A percentile compares a stretch with the other conserved stretches of the same genome.
Evolutionary conservation across 2,888 invertebrate genomes (phyloP).

Genomic region (Sturmia bella): DNA sequence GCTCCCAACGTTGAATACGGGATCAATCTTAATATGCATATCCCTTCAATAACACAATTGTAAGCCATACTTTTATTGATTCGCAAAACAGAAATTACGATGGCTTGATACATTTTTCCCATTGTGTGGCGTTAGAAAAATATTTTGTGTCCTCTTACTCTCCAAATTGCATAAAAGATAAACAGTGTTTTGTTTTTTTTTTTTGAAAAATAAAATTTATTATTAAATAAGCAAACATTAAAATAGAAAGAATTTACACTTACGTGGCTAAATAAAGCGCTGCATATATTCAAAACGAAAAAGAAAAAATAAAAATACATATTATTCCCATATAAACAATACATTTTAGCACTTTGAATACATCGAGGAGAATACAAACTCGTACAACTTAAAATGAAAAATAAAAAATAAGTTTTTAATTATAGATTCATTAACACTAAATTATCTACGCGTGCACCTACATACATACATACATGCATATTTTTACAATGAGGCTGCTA

Average conservation of each 20-base stretch:
- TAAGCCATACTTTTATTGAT: too few relatives aligned
- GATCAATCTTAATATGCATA: too few relatives aligned
- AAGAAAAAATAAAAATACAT: not conserved
- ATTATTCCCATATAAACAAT: conserved; percentile 21
- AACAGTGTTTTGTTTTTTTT: conserved; percentile 15
- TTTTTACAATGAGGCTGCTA: not conserved
- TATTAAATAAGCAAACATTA: conserved; percentile 48
- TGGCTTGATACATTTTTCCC: too few relatives aligned
- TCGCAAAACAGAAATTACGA: too few relatives aligned
- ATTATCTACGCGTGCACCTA: not conserved
- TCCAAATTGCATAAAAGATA: too few relatives aligned
- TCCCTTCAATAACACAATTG: too few relatives aligned
- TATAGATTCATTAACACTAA: not conserved
- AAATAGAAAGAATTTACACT: conserved; percentile 53
- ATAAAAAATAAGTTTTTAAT: not conserved
- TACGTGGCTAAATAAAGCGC: conserved; percentile 36
- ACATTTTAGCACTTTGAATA: conserved; percentile 35
- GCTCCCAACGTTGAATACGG: too few relatives aligned
- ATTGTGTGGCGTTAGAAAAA: too few relatives aligned
- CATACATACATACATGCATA: too few relatives aligned
- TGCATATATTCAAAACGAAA: conserved; percentile 33
- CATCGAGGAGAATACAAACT: conserved; percentile 9
- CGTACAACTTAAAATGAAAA: conserved; percentile 3
- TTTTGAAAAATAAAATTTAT: conserved; percentile 49
- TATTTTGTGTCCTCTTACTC: too few relatives aligned